Conservation (phyloP, 2,113 vertebrate species). For the Butorides virescens region DNA sequence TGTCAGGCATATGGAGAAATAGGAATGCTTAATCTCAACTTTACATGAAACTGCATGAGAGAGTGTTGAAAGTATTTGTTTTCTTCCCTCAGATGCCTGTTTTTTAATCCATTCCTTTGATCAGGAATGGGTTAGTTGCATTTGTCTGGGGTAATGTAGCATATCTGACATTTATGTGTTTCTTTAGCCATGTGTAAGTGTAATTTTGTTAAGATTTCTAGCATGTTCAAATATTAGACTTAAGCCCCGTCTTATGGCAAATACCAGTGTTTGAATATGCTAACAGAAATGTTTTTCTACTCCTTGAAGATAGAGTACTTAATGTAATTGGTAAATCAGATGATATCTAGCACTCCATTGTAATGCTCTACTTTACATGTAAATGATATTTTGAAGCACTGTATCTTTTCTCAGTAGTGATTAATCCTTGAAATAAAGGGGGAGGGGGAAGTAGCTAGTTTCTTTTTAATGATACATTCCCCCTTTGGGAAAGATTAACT, state of each 20-base stretch:
- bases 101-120: background rate
- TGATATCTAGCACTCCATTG: constrained; percentile 27
- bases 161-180: background rate
- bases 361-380: constrained; percentile 45
- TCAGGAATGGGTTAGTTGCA: background rate
- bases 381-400: constrained; percentile 55
- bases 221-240: background rate
- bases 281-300: constrained; percentile 24
- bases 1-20: background rate
- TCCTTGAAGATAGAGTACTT: constrained; percentile 16
- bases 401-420: constrained; percentile 45
- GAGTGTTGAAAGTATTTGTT: background rate
- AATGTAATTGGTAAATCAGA: constrained; percentile 43
- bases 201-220: background rate
- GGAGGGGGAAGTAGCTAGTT: background rate
- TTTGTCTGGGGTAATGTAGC: background rate
- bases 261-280: constrained; percentile 1
- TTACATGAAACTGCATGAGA: background rate
- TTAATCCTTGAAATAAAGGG: constrained; percentile 51
- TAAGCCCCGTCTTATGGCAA: background rate
- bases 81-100: background rate
- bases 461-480: constrained; percentile 40
- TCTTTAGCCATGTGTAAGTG: background rate
- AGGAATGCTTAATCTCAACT: background rate
- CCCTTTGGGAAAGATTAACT: constrained; percentile 31